Percentiles rank a stretch among this genome's conserved stretches.
These are phyloP conservation scores for Octodon degus DNA, from an alignment of 2,113 vertebrate genomes.

Conservation along the genomic window DNA sequence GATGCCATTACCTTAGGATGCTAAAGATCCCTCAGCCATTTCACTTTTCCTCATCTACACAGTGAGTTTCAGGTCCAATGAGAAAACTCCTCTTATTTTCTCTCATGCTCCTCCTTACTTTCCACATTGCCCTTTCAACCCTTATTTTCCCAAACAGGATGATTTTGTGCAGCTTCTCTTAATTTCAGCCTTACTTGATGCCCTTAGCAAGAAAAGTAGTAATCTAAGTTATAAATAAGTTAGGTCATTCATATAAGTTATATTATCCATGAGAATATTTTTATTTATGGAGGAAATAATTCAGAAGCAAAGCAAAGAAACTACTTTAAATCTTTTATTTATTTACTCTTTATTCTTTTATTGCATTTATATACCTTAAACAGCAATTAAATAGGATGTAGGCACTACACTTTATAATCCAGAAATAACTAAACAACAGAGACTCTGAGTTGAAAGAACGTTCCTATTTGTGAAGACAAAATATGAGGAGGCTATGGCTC, in stretches of 20 bases:
- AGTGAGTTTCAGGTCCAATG: not conserved
- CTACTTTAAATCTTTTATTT: not conserved
- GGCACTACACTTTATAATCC: not conserved
- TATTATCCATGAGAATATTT: not conserved
- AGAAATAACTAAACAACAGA: not conserved
- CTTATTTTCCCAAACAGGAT: not conserved
- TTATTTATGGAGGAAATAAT: slow-evolving; percentile 20
- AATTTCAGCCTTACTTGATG: not conserved
- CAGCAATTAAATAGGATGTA: not conserved
- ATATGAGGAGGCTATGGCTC: not conserved
- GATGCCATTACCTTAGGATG: not conserved
- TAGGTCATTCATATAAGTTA: not conserved
- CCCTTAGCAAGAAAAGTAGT: slow-evolving; percentile 1
- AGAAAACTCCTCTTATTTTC: not conserved
- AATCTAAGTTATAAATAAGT: slow-evolving; percentile 36
- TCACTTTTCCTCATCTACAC: not conserved
- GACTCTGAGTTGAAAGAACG: not conserved
- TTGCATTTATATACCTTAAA: not conserved
- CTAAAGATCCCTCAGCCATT: not conserved
- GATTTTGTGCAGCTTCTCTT: not conserved
- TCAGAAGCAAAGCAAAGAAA: not conserved
- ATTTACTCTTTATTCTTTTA: not conserved
- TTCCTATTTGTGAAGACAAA: not conserved
- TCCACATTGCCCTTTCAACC: not conserved
- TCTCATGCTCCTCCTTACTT: not conserved